A percentile compares a stretch with the other conserved stretches of the same genome.
phyloP scores from a whole-genome alignment of 1,140 invertebrate genomes.

The Drosophila lacertosa region DNA sequence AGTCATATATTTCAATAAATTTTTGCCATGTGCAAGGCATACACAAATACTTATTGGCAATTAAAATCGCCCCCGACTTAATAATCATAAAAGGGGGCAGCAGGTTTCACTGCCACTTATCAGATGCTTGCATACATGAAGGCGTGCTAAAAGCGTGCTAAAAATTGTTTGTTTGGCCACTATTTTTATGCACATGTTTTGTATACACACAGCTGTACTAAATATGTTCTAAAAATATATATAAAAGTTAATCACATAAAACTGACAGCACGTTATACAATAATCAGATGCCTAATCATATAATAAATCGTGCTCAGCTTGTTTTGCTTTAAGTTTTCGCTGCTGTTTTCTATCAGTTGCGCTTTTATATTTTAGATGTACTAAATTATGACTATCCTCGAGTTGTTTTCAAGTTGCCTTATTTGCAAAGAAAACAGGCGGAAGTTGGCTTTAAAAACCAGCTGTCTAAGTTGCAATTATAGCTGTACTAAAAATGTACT shows the following conservation, averaged over 20 bases:
- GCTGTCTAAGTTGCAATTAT: too few relatives aligned
- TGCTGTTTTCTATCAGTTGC: too few relatives aligned
- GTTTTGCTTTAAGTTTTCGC: too few relatives aligned
- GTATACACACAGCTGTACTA: not conserved
- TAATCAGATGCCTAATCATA: not conserved
- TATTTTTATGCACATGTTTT: too few relatives aligned
- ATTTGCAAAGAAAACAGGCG: too few relatives aligned
- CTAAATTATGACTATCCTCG: too few relatives aligned
- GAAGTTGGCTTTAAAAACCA: too few relatives aligned
- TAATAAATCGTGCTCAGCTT: not conserved
- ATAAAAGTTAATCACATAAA: not conserved
- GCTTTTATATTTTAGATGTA: too few relatives aligned
- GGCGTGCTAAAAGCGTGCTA: constrained; percentile 7
- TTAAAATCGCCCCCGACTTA: constrained; percentile 48
- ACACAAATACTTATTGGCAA: constrained; percentile 46
- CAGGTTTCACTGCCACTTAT: not conserved
- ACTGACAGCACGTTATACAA: not conserved
- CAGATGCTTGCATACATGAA: not conserved
- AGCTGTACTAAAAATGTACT: constrained; percentile 2
- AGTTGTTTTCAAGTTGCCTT: too few relatives aligned
- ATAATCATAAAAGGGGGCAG: constrained; percentile 14
- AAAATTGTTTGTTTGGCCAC: not conserved
- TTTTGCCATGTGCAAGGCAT: constrained; percentile 46
- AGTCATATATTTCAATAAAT: constrained; percentile 21
- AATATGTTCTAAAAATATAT: constrained; percentile 1